Evolutionary conservation across 2,888 invertebrate genomes (phyloP).

Genomic region (Patella ulyssiponensis): DNA sequence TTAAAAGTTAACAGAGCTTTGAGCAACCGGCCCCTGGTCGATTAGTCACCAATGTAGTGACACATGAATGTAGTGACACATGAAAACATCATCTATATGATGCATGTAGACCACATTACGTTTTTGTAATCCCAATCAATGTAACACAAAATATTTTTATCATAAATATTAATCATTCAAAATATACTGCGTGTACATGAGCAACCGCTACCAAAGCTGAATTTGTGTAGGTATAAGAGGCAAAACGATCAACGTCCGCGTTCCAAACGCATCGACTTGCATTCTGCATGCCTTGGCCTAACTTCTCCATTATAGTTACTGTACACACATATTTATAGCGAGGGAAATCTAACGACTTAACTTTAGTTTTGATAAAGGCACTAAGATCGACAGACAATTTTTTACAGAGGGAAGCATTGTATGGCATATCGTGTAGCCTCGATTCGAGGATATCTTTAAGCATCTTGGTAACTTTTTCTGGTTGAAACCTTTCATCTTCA

Average conservation of each 20-base stretch:
- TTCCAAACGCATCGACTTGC: conserved; percentile 62
- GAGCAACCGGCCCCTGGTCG: too few relatives aligned
- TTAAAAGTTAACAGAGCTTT: too few relatives aligned
- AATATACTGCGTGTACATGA: conserved; percentile 60
- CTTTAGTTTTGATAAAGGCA: conserved; percentile 50
- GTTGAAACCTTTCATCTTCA: conserved; percentile 44
- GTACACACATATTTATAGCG: conserved; percentile 63
- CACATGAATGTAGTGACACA: too few relatives aligned
- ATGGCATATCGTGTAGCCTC: conserved; percentile 48
- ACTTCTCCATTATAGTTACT: conserved; percentile 60
- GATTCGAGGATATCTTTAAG: conserved; percentile 49
- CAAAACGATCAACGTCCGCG: conserved; percentile 56
- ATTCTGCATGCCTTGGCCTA: conserved; percentile 58
- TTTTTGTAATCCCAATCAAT: too few relatives aligned
- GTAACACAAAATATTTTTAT: too few relatives aligned
- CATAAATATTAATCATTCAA: conserved; percentile 39
- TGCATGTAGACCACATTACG: too few relatives aligned
- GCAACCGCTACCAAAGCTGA: conserved; percentile 55
- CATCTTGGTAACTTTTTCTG: conserved; percentile 47
- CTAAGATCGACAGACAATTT: conserved; percentile 52
- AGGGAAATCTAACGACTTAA: conserved; percentile 54
- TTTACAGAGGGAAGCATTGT: conserved; percentile 49
- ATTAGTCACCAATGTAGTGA: too few relatives aligned
- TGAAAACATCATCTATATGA: too few relatives aligned
- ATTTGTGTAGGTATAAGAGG: conserved; percentile 56